phyloP scores from a whole-genome alignment of 2,888 invertebrate species.

The Lochmaea crataegi region DNA sequence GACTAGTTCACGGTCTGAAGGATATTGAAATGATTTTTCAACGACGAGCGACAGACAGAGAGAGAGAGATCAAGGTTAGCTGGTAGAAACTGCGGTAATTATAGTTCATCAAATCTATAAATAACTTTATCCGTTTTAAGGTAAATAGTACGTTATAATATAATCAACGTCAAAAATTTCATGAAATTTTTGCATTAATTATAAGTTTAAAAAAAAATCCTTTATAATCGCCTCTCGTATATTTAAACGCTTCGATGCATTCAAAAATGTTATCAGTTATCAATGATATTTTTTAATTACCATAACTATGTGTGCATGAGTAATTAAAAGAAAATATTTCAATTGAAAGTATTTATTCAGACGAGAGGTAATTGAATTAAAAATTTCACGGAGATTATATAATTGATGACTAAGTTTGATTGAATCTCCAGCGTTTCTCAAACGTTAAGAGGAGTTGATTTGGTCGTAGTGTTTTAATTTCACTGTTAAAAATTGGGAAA shows the following conservation, averaged over 20 bases:
- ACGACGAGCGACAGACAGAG: no score
- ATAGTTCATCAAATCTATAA: no score
- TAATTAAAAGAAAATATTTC: background rate
- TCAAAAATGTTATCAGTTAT: no score
- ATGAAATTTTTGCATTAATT: no score
- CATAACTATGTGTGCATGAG: no score
- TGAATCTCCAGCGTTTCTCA: background rate
- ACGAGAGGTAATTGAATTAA: background rate
- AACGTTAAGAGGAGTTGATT: background rate
- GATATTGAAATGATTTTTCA: background rate
- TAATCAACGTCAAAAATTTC: no score
- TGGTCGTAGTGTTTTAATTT: background rate
- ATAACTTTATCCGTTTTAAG: no score
- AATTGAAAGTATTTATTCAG: background rate
- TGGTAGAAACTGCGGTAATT: background rate
- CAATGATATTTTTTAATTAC: background rate
- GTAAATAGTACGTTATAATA: no score
- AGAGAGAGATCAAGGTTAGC: background rate
- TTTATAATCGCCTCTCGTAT: no score
- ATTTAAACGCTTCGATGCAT: no score
- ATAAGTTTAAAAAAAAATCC: no score
- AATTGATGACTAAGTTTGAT: background rate
- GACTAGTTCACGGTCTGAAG: background rate
- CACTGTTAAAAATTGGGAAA: no score
- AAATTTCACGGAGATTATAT: background rate